Evolutionary conservation across 2,797 vertebrate genomes (phyloP).

Genomic region (Nannoperca obscura): DNA sequence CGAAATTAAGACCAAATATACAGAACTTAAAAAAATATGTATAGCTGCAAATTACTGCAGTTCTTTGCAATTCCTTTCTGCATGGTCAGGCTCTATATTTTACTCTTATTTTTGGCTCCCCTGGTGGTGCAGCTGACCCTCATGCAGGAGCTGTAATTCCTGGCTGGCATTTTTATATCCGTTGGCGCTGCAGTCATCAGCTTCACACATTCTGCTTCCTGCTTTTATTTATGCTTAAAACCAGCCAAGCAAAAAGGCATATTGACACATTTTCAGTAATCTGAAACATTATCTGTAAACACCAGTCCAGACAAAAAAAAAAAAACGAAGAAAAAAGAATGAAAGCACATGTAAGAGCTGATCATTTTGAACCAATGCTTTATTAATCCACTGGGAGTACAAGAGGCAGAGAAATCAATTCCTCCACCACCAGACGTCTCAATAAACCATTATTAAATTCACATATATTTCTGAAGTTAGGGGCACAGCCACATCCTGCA

Average conservation of each 20-base stretch:
- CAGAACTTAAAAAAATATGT: not conserved
- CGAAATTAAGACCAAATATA: not conserved
- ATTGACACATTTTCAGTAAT: not conserved
- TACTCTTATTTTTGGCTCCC: not conserved
- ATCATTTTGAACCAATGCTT: slow-evolving; percentile 13
- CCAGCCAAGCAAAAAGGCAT: not conserved
- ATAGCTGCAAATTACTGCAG: not conserved
- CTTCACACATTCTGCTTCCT: not conserved
- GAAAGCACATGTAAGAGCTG: not conserved
- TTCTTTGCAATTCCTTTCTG: not conserved
- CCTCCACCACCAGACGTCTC: not conserved
- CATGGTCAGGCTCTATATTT: not conserved
- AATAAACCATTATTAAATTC: slow-evolving; percentile 15
- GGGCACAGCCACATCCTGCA: not conserved
- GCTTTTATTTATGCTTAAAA: not conserved
- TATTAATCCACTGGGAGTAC: slow-evolving; percentile 17
- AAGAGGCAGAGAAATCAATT: slow-evolving; percentile 13
- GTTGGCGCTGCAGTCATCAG: not conserved
- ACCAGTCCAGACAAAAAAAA: not conserved
- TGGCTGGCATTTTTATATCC: not conserved
- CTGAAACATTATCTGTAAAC: not conserved
- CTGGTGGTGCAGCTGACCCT: not conserved
- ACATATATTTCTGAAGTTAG: slow-evolving; percentile 12
- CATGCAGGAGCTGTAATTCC: not conserved
- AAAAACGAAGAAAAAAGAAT: not conserved